These are phyloP conservation scores for Stigmatopora argus DNA, from an alignment of 2,113 vertebrate genomes.

Conservation along the genomic window DNA sequence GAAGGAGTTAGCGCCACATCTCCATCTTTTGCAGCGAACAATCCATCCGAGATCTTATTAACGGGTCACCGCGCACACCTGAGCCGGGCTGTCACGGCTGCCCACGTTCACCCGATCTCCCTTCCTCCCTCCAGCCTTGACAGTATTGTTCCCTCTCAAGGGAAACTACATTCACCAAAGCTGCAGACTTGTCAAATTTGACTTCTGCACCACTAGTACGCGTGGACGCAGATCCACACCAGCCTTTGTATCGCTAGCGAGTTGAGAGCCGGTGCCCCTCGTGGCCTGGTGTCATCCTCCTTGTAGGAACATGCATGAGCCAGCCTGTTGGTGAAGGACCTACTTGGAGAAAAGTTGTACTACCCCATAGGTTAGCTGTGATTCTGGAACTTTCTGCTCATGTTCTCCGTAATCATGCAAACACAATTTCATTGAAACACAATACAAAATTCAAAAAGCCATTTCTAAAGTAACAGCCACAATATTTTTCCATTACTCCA, in stretches of 20 bases:
- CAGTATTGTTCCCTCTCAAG: background rate
- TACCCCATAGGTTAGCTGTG: background rate
- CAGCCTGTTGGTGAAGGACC: slow-evolving; percentile 4
- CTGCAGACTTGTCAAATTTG: slow-evolving; percentile 37
- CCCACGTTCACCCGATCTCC: background rate
- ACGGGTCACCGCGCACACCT: slow-evolving; percentile 52
- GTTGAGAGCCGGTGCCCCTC: slow-evolving; percentile 4
- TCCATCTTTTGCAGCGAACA: slow-evolving; percentile 11
- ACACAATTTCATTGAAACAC: too few relatives aligned
- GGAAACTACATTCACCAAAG: slow-evolving; percentile 38
- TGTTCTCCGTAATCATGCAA: background rate
- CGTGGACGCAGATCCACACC: slow-evolving; percentile 37
- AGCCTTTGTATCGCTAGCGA: slow-evolving; percentile 17
- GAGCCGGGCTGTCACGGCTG: slow-evolving; percentile 37
- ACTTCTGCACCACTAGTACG: slow-evolving; percentile 18
- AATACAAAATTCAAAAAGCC: background rate
- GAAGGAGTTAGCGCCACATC: background rate
- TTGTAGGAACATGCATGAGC: slow-evolving; percentile 8
- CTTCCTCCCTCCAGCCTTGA: background rate
- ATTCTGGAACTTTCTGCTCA: background rate
- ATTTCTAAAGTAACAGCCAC: too few relatives aligned
- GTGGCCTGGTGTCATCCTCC: slow-evolving; percentile 4
- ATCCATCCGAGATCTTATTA: slow-evolving; percentile 30
- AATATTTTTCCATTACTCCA: too few relatives aligned
- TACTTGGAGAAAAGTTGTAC: background rate